Percentiles rank a stretch among this genome's conserved stretches.
Conservation (phyloP, 1,140 invertebrate genomes). For the Parasteatoda tepidariorum region DNA sequence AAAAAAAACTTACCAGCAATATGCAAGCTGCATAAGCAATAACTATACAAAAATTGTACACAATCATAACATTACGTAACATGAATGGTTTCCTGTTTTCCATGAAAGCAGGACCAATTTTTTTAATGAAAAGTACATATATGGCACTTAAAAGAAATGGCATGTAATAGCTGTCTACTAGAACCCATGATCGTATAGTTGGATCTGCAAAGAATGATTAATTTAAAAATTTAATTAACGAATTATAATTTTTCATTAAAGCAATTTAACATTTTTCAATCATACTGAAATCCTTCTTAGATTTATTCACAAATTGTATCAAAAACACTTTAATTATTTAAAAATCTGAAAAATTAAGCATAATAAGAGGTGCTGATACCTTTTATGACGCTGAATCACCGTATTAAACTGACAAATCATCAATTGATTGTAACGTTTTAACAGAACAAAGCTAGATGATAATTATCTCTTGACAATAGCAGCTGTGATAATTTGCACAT, state of each 20-base stretch:
- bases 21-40: conserved; percentile 10
- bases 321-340: neutral
- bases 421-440: too few species aligned
- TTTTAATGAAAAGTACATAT: conserved; percentile 72
- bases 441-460: too few species aligned
- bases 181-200: conserved; percentile 19
- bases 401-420: too few species aligned
- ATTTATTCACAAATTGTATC: neutral
- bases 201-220: conserved; percentile 24
- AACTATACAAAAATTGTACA: conserved; percentile 76
- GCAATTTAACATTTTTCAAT: neutral
- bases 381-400: too few species aligned
- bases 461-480: too few species aligned
- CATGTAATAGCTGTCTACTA: conserved; percentile 17
- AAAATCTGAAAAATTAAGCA: neutral
- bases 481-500: too few species aligned
- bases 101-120: conserved; percentile 85
- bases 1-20: conserved; percentile 28
- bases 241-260: neutral
- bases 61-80: conserved; percentile 79
- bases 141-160: conserved; percentile 74
- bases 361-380: too few species aligned
- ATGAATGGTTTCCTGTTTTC: conserved; percentile 85
- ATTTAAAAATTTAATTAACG: too few species aligned
- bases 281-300: neutral